Evolutionary conservation across 2,113 vertebrate genomes (phyloP), one percentile per base, ranked within the genome.

Genomic region (Dolichallabes microphthalmus): DNA sequence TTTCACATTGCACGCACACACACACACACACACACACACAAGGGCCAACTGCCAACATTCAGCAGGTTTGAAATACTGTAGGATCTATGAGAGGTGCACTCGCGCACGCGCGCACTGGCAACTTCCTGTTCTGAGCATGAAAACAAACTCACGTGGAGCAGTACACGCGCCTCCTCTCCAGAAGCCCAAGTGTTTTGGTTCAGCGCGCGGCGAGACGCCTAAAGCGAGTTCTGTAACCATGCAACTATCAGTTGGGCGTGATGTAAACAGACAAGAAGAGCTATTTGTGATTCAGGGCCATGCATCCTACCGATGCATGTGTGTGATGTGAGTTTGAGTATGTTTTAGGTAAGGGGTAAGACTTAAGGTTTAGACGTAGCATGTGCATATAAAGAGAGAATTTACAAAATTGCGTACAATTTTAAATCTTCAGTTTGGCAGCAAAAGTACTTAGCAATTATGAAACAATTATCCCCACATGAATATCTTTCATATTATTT

Each of bases 81-180:
- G 35, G 55, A 60, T 19, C 27, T 20, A 20, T 12, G 45, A 58
- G 75, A 35, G 75, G 3, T 32, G 53, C 76, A 22, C 53, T 4
- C 55, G 11, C 76, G 19, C 19, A 12, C 32, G 15, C 32, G 14
- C 66, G 71, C 71, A 1, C 75, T 68, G 66, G 79, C 71, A 80
- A 92, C 93, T 94, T 94, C 93, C 93, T 92, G 92, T 58, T 89
- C 86, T 86, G 82, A 82, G 73, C 75, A 92, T 91, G 91, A 94
- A 94, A 94, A 94, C 94, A 94, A 93, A 92, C 92, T 94, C 94
- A 94, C 92, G 92, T 94, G 93, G 90, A 90, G 89, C 88, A 52
- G 45, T 68, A 30, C 87, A 82, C 84, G 25, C 77, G 66, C 81
- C 66, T 35, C 81, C 27, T 52, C 53, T 71, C 52, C 52, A 55